Evolutionary conservation across 2,113 vertebrate species (phyloP), one percentile per base, ranked within the genome.

Genomic region (Chamaetylas fuelleborni): DNA sequence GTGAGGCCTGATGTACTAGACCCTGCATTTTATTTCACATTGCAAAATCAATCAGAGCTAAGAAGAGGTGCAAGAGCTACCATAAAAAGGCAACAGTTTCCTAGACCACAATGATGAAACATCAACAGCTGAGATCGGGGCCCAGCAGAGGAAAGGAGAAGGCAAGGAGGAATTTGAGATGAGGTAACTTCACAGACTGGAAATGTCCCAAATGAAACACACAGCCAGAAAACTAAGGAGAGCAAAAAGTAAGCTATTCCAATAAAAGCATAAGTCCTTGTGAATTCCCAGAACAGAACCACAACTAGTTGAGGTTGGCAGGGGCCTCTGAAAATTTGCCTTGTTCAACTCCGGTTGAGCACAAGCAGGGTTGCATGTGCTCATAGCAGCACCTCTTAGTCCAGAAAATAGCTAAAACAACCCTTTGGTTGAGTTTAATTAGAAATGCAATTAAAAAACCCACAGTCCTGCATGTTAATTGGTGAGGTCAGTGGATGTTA

Each of bases 71-170:
- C 24, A 61, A 87, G 50, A 89, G 34, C 22, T 40, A 43, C 50
- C 66, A 48, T 14, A 45, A 56, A 65, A 95, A 95, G 31, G 40
- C 40, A 91, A 40, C 9, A 31, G 18, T n/a, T 67, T 74, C 51
- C 33, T 53, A 77, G 66, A 80, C 12, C 50, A 58, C 7, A 15
- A 28, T 5, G 47, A 69, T 65, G 34, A 80, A 89, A 91, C 11
- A 81, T 7, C 43, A 74, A 23, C 51, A 58, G 25, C 47, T 28
- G 40, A 57, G 29, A 89, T 6, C 0, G 0, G 14, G 25, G 33
- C 12, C 28, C 26, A 62, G 40, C 1, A 0, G 45, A 61, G 14
- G 14, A 26, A 92, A 67, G 11, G 18, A 81, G 50, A 81, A 57
- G 31, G n/a, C 56, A 86, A 54, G 22, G 8, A 71, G 15, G 40